Conservation (phyloP, 2,797 vertebrate species). For the Halcyon badia region DNA sequence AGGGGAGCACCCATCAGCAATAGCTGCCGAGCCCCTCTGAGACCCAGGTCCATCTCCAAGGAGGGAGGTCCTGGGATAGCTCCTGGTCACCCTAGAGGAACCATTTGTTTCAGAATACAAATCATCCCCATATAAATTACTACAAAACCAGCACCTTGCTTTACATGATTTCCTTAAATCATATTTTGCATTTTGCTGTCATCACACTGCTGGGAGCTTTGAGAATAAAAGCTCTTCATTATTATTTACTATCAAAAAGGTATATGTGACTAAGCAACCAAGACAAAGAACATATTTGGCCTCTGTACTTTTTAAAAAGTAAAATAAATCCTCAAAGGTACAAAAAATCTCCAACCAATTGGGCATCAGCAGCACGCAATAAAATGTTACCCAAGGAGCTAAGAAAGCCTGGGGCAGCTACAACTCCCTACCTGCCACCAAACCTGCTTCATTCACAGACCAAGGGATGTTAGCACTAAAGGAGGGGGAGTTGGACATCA, state of each 20-base stretch:
- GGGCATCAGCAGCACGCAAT: background rate
- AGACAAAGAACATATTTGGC: background rate
- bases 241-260: background rate
- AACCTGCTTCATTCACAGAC: background rate
- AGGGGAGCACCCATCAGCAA: background rate
- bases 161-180: background rate
- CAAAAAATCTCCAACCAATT: background rate
- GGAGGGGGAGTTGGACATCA: background rate
- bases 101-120: background rate
- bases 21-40: background rate
- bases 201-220: background rate
- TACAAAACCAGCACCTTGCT: background rate
- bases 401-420: background rate
- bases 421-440: accelerated
- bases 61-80: background rate
- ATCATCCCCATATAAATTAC: background rate
- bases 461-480: background rate
- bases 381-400: background rate
- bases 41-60: background rate
- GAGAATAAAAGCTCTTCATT: background rate
- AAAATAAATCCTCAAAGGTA: background rate
- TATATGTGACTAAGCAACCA: background rate
- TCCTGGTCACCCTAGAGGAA: background rate
- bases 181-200: background rate
- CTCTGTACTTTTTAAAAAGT: background rate